A percentile compares a stretch with the other conserved stretches of the same genome.
Conservation (phyloP, 2,888 invertebrate genomes). For the Pardosa pseudoannulata region DNA sequence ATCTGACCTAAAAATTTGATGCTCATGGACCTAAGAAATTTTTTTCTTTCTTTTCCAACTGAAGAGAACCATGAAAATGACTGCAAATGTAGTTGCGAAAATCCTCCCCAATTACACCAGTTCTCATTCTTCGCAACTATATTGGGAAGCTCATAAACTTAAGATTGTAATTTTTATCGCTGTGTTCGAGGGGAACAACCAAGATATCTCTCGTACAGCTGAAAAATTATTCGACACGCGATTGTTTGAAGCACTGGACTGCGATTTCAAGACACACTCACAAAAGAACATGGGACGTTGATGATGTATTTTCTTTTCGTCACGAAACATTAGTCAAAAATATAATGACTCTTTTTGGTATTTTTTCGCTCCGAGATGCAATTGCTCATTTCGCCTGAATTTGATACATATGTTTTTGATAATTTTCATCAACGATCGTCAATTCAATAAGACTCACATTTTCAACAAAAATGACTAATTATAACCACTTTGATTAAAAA, state of each 20-base stretch:
- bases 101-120: background rate
- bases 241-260: background rate
- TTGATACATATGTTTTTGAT: too few species aligned
- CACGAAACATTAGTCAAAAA: constrained; percentile 1
- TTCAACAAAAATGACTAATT: too few species aligned
- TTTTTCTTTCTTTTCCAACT: too few species aligned
- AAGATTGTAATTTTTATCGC: background rate
- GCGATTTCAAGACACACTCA: background rate
- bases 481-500: too few species aligned
- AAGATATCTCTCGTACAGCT: background rate
- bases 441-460: too few species aligned
- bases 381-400: too few species aligned
- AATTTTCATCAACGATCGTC: too few species aligned
- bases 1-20: too few species aligned
- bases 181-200: background rate
- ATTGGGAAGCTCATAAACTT: constrained; percentile 3
- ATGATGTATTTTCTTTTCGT: constrained; percentile 3
- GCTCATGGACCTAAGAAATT: too few species aligned
- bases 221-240: background rate
- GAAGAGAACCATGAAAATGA: too few species aligned
- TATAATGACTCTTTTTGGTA: background rate
- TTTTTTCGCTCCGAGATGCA: too few species aligned
- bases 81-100: too few species aligned
- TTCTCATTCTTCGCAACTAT: background rate
- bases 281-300: background rate